These are phyloP conservation scores for Ophion costatus DNA, from an alignment of 2,888 invertebrate species.

Conservation along the genomic window DNA sequence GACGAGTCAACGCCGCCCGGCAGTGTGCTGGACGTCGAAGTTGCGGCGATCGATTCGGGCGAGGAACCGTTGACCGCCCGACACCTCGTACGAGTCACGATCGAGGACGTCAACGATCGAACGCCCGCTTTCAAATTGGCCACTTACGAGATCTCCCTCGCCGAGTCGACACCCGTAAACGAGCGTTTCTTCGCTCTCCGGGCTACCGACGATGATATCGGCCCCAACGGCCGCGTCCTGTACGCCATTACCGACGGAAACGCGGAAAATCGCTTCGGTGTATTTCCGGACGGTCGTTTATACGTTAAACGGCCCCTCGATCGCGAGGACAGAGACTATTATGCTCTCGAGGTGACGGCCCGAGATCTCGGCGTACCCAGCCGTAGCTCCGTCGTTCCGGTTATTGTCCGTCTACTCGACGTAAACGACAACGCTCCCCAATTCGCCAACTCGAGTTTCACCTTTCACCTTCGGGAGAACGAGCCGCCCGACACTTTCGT, in stretches of 20 bases:
- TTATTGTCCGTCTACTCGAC: conserved; percentile 96
- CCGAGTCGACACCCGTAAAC: conserved; percentile 96
- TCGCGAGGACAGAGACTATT: conserved; percentile 95
- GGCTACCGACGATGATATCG: conserved; percentile 95
- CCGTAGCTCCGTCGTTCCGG: conserved; percentile 93
- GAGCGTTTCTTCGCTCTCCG: conserved; percentile 94
- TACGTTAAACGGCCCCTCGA: conserved; percentile 95
- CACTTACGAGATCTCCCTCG: conserved; percentile 95
- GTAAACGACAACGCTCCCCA: conserved; percentile 98
- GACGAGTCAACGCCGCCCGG: conserved; percentile 87
- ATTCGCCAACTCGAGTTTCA: conserved; percentile 95
- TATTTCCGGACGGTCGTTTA: conserved; percentile 97
- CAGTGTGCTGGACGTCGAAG: conserved; percentile 89
- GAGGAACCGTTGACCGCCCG: conserved; percentile 90
- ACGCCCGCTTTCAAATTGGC: conserved; percentile 97
- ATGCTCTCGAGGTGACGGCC: conserved; percentile 93
- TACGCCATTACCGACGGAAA: conserved; percentile 95
- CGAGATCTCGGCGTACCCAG: conserved; percentile 91
- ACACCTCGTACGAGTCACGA: conserved; percentile 88
- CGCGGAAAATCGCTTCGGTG: conserved; percentile 93
- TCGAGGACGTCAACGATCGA: conserved; percentile 97
- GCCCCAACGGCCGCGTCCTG: conserved; percentile 90
- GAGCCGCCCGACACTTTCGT: conserved; percentile 95
- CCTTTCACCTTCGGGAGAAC: conserved; percentile 95
- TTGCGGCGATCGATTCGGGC: conserved; percentile 94